Evolutionary conservation across 2,888 invertebrate genomes (phyloP), one percentile per base, ranked within the genome.

Genomic region (Hyposoter dolosus): DNA sequence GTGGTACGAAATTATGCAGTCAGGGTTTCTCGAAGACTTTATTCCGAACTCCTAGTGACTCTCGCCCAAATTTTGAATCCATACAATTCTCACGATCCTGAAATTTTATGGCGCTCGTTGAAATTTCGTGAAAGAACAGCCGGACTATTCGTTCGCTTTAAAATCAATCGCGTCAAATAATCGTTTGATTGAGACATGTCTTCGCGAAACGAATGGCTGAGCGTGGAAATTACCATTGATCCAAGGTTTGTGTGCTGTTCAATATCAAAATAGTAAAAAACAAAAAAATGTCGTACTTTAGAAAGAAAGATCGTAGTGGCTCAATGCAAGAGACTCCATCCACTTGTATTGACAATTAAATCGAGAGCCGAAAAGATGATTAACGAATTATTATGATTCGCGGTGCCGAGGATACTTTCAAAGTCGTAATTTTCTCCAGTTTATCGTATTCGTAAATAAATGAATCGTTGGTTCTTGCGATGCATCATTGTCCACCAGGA

Each of bases 141-240:
- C 10, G 3, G 23, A 28, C 12, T 12, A 4, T 28, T 56, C 23
- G 10, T 75, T 75, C 63, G 47, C 40, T 53, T 45, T 40, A 50
- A 23, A 35, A 68, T 68, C 9, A 83, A 68, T 32, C 35, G 40
- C 35, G 47, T 81, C 28, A n/a, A 68, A 50, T 66, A 19, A 74
- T 83, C 23, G 68, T 78, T 78, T 68, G 19, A 78, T 78, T 69
- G 35, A 77, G 71, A 50, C 45, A 78, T 35, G 28, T 32, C 35
- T 74, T 32, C 0, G 43, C n/a, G 23, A 56, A 23, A 19, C 66
- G 19, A 74, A 74, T 79, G 68, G 47, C 47, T 19, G 60, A 43
- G 68, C 23, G n/a, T n/a, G 6, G 3, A 45, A 79, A 79, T 74
- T 74, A 45, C 6, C 56, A 66, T 60, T 43, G 28, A 35, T 47